Evolutionary conservation across 2,797 vertebrate species (phyloP).

Genomic region (Malurus leucopterus): DNA sequence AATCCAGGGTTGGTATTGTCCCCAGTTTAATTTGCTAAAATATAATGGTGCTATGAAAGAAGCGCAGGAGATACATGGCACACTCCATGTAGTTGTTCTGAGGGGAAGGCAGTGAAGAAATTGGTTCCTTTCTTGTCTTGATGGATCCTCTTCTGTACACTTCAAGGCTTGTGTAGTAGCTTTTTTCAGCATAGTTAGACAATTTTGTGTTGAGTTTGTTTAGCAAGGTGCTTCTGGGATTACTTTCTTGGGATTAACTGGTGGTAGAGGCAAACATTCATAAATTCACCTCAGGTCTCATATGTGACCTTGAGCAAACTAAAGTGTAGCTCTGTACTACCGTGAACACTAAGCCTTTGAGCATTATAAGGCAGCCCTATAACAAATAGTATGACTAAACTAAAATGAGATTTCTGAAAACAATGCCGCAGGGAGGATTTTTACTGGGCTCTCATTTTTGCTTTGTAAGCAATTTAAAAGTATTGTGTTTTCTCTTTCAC

Average conservation of each 20-base stretch:
- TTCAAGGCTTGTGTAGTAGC: not conserved
- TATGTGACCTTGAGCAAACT: not conserved
- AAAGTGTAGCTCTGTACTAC: not conserved
- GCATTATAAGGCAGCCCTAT: not conserved
- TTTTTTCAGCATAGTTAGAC: not conserved
- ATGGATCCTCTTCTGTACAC: not conserved
- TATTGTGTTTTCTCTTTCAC: not conserved
- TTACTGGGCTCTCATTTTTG: not conserved
- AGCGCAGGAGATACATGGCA: not conserved
- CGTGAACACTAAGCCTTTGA: not conserved
- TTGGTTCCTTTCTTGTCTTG: not conserved
- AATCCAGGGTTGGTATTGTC: not conserved
- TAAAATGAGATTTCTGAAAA: not conserved
- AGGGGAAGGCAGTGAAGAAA: not conserved
- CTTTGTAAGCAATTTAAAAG: not conserved
- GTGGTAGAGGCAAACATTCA: not conserved
- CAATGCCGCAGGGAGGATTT: not conserved
- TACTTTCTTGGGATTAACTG: not conserved
- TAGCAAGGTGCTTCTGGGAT: not conserved
- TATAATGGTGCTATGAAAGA: not conserved
- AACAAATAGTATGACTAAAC: not conserved
- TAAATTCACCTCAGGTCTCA: not conserved
- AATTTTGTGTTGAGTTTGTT: not conserved
- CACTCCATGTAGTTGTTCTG: not conserved
- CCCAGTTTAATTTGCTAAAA: not conserved